These are phyloP conservation scores for Elegia similella DNA, from an alignment of 2,888 invertebrate genomes.

Conservation along the genomic window DNA sequence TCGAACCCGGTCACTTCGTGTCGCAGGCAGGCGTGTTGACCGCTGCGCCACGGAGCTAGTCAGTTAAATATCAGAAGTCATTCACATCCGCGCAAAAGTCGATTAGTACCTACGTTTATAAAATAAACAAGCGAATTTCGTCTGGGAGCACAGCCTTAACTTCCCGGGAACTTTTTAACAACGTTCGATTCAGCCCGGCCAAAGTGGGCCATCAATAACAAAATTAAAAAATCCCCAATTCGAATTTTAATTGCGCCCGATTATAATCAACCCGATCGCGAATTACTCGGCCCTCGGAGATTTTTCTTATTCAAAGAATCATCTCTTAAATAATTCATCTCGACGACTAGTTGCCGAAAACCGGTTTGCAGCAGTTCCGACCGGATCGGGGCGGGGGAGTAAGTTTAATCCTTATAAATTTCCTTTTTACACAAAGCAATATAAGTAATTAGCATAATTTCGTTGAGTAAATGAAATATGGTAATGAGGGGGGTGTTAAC, in stretches of 20 bases:
- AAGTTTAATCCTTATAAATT: conserved; percentile 82
- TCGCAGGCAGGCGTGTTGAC: no score
- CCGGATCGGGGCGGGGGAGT: conserved; percentile 59
- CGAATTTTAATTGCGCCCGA: conserved; percentile 80
- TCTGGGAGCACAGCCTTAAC: conserved; percentile 52
- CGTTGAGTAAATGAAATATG: conserved; percentile 83
- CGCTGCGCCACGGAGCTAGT: no score
- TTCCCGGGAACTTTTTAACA: conserved; percentile 68
- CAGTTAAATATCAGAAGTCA: conserved; percentile 24
- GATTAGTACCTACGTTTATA: conserved; percentile 36
- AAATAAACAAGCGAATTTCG: conserved; percentile 64
- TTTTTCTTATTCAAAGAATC: conserved; percentile 61
- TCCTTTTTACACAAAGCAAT: conserved; percentile 83
- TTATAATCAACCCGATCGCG: conserved; percentile 73
- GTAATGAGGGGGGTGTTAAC: conserved; percentile 76
- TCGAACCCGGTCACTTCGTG: no score
- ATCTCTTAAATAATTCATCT: conserved; percentile 72
- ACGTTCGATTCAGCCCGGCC: conserved; percentile 63
- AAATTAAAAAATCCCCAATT: conserved; percentile 80
- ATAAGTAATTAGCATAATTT: conserved; percentile 83
- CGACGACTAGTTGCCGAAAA: conserved; percentile 47
- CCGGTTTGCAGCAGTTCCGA: conserved; percentile 52
- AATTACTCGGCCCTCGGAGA: conserved; percentile 63
- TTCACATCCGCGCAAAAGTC: conserved; percentile 20
- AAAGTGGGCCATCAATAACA: conserved; percentile 77